Base-by-base conservation (phyloP, 2,888 invertebrate species). In the Seira ritae region DNA sequence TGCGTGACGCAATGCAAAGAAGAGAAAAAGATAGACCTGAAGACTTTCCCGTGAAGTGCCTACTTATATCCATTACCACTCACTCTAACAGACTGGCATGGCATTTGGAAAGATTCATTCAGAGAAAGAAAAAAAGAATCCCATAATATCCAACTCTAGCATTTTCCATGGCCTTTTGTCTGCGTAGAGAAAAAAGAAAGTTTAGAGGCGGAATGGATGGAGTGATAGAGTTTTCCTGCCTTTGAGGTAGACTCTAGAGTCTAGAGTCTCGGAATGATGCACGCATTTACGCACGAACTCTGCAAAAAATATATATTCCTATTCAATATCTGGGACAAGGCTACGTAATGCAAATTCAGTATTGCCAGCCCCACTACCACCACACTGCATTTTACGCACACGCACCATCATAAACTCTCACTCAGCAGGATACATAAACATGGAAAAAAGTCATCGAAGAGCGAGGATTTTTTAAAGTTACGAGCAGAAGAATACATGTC, bases 251-350 rank as follows among this genome's bases (percentile, higher is more conserved):
- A 50, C 74, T 55, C 55, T 31, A n/a, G n/a, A n/a, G n/a, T n/a
- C 42, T 12, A n/a, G 74, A 74, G 80, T 69, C 80, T 80, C 80
- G 74, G 74, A 75, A 46, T 84, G 84, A 84, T 80, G 84, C 84
- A 84, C 84, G 78, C 77, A 78, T 74, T 81, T 84, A 84, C 84
- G 84, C 84, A 84, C 80, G 78, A 84, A 80, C 73, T 74, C 74
- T 60, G 60, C 74, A 80, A 80, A 73, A 65, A 68, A 70, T 31
- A n/a, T 19, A 0, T 22, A 17, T 19, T 17, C 17, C 17, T 24
- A 24, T 15, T 15, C 24, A 68, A 80, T 80, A 80, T 66, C 80
- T 80, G 75, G 80, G 80, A 50, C 80, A 80, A 80, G 80, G 80
- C 80, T 80, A 75, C 80, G 74, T 75, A 66, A 75, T 80, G 80